Percentiles rank a stretch among this genome's conserved stretches.
Evolutionary conservation across 2,888 invertebrate genomes (phyloP).

Genomic region (Melangyna quadrimaculata): DNA sequence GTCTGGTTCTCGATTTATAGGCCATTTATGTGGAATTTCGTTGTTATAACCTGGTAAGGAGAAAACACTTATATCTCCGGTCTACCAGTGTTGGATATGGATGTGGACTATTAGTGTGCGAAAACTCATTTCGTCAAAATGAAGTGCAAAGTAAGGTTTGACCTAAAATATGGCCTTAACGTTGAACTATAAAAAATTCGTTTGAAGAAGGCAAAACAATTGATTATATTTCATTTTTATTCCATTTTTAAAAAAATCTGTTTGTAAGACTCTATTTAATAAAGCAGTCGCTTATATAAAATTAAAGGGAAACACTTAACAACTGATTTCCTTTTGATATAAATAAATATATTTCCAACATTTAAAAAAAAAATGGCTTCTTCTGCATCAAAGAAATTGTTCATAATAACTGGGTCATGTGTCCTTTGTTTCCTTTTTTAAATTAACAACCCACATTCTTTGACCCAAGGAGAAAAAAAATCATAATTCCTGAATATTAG

Average conservation of each 20-base stretch:
- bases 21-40: too few relatives aligned
- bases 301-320: neutral
- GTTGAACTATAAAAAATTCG: too few relatives aligned
- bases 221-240: too few relatives aligned
- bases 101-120: too few relatives aligned
- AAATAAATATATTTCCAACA: neutral
- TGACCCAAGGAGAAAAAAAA: neutral
- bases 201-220: too few relatives aligned
- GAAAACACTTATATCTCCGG: too few relatives aligned
- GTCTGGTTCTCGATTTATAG: too few relatives aligned
- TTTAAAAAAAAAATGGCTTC: neutral
- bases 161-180: too few relatives aligned
- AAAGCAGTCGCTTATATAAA: neutral
- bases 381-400: constrained; percentile 17
- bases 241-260: neutral
- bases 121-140: too few relatives aligned
- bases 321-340: neutral
- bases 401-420: constrained; percentile 1
- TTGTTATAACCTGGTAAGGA: too few relatives aligned
- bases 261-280: neutral
- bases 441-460: constrained; percentile 16
- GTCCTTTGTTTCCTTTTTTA: neutral
- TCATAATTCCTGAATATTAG: constrained; percentile 8
- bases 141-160: too few relatives aligned
- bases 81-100: too few relatives aligned